Conservation (phyloP, 2,888 invertebrate genomes). For the Ctenicera cuprea region DNA sequence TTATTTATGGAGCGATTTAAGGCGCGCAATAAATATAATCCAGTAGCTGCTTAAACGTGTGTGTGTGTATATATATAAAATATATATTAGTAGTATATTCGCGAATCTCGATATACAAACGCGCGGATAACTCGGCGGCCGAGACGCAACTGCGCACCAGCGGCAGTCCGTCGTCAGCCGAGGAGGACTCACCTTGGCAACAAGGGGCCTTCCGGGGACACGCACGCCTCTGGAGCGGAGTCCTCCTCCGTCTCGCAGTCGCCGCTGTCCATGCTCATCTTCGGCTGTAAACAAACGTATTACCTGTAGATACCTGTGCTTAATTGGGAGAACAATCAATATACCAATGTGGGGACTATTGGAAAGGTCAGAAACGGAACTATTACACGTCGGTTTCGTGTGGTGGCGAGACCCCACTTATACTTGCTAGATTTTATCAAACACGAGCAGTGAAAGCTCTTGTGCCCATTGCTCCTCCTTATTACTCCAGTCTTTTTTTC, state of each 20-base stretch:
- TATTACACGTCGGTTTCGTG: background rate
- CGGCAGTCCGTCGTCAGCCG: constrained; percentile 42
- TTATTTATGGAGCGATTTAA: constrained; percentile 3
- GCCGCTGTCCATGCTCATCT: constrained; percentile 67
- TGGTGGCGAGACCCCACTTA: constrained; percentile 31
- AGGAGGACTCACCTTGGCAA: constrained; percentile 67
- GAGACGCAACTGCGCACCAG: constrained; percentile 58
- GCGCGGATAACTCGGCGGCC: constrained; percentile 57
- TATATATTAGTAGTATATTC: constrained; percentile 13
- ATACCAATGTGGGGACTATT: constrained; percentile 50
- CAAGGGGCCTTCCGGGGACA: constrained; percentile 66
- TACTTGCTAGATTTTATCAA: constrained; percentile 11
- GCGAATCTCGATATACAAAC: constrained; percentile 40
- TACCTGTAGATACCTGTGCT: constrained; percentile 34
- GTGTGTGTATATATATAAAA: background rate
- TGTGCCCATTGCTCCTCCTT: background rate
- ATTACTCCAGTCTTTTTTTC: no score
- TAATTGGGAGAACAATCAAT: constrained; percentile 42
- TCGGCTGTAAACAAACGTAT: constrained; percentile 52
- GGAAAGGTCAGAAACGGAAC: constrained; percentile 57
- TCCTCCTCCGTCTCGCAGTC: constrained; percentile 71
- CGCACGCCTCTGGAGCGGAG: constrained; percentile 70
- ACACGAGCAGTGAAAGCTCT: constrained; percentile 3
- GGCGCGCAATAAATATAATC: constrained; percentile 31
- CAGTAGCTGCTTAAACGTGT: background rate